Base-by-base conservation (phyloP, 1,140 invertebrate species). In the Heterodera carotae region DNA sequence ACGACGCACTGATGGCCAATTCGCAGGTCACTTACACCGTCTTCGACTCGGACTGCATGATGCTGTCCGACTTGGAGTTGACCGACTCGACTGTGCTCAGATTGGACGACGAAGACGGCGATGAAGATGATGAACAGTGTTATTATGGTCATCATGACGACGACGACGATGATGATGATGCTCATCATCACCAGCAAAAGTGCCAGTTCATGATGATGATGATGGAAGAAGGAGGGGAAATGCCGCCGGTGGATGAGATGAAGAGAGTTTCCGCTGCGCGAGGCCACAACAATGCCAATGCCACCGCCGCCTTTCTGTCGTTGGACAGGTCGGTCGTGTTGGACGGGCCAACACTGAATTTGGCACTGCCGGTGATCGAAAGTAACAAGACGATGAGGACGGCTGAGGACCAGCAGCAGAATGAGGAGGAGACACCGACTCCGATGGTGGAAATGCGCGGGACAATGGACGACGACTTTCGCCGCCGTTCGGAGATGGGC, bases 1-100 rank as follows among this genome's bases (percentile, higher is more conserved):
- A 69, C 56, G 53, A 33, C 3, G 76, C 69, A 15, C 39, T 77
- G 53, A 77, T 77, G 76, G 68, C 68, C 27, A 69, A 77, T 33
- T 77, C 76, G 12, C 66, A 77, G n/a, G 56, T 53, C 25, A 77
- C 76, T 3, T 77, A 77, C 43, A 77, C 68, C 18, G 76, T 77
- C 0, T 60, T 62, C 36, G 69, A 77, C 29, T 77, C 76, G 7
- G 76, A 75, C 43, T 76, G 75, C 33, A 36, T 69, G 53, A 77
- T 77, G 76, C 56, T 77, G 5, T 56, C 66, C 25, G 76, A 77
- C 43, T 18, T 77, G 34, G 76, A 77, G 31, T n/a, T 77, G 36
- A 71, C 43, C n/a, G 76, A 77, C 25, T 43, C 68, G n/a, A 56
- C 36, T 1, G 10, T 77, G 29, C 66, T 76, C 34, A 33, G 76